Evolutionary conservation across 2,888 invertebrate species (phyloP).

Genomic region (Heterodera filipjevi): DNA sequence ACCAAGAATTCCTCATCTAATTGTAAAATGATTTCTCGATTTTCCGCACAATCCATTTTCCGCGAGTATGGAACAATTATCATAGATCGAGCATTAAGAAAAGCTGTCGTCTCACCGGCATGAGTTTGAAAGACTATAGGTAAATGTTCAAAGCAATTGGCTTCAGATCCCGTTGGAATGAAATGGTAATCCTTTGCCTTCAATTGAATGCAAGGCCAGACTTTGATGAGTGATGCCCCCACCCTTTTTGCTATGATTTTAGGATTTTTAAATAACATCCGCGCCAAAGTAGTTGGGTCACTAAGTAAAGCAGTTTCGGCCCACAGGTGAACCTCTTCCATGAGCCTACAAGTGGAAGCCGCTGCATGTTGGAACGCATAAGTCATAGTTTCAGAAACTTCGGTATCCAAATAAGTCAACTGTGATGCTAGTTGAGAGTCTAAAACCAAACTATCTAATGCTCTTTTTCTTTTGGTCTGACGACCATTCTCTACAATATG

Average conservation of each 20-base stretch:
- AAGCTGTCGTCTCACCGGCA: background rate
- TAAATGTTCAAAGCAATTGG: background rate
- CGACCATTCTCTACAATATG: background rate
- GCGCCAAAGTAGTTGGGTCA: constrained; percentile 3
- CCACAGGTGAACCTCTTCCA: background rate
- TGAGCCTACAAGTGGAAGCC: background rate
- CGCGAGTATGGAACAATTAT: background rate
- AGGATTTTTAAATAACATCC: constrained; percentile 1
- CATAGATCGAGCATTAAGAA: constrained; percentile 11
- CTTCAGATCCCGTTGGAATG: background rate
- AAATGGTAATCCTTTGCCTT: background rate
- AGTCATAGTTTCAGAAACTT: background rate
- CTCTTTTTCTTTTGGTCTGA: background rate
- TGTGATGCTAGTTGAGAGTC: background rate
- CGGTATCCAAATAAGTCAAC: background rate
- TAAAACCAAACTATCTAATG: background rate
- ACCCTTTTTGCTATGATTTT: background rate
- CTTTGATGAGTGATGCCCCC: background rate
- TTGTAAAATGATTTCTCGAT: background rate
- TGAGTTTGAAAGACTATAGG: background rate
- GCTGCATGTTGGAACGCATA: background rate
- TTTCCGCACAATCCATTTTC: background rate
- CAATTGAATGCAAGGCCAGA: background rate
- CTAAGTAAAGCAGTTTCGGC: constrained; percentile 2
- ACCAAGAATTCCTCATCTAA: background rate